A percentile compares a stretch with the other conserved stretches of the same genome.
Evolutionary conservation across 2,797 vertebrate species (phyloP).

Genomic region (Eulemur mongoz): DNA sequence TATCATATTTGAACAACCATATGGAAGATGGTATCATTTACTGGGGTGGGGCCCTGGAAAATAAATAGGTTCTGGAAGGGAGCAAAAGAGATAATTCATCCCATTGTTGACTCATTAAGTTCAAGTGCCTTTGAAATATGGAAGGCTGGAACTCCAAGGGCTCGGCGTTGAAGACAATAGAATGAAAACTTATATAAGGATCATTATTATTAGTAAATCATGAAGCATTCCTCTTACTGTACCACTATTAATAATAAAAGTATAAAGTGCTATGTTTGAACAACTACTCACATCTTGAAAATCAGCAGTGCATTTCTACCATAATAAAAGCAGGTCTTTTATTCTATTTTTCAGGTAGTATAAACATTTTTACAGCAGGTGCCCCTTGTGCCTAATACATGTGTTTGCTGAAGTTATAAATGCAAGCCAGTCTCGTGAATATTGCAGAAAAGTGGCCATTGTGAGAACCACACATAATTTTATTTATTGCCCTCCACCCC

Average conservation of each 20-base stretch:
- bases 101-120: background rate
- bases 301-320: background rate
- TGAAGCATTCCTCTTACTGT: background rate
- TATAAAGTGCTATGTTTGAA: background rate
- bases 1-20: background rate
- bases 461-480: conserved; percentile 17
- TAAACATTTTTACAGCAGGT: background rate
- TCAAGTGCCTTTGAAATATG: background rate
- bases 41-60: background rate
- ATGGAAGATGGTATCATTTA: background rate
- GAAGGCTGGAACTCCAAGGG: background rate
- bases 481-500: background rate
- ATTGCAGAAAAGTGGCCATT: background rate
- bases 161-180: background rate
- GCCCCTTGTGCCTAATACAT: background rate
- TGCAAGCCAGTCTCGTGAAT: background rate
- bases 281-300: background rate
- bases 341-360: background rate
- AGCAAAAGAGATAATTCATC: background rate
- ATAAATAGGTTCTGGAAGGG: background rate
- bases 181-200: conserved; percentile 9
- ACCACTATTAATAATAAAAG: background rate
- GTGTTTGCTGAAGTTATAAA: background rate
- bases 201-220: conserved; percentile 2
- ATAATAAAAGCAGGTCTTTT: background rate